Evolutionary conservation across 2,113 vertebrate genomes (phyloP), one percentile per base, ranked within the genome.

Genomic region (Onychostoma macrolepis): DNA sequence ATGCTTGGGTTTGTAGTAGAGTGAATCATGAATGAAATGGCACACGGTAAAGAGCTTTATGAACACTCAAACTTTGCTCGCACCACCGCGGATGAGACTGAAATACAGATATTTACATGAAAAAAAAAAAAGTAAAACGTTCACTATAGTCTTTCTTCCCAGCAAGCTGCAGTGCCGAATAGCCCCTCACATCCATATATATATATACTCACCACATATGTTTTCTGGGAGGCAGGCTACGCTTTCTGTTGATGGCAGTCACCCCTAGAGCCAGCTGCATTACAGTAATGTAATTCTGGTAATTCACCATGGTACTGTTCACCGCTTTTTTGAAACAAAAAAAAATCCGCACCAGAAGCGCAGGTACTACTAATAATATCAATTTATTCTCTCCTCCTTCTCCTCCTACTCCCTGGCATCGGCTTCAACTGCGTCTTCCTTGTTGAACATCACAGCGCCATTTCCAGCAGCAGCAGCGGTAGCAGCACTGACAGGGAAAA

Each of bases 231-330:
- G 97, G 98, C 95, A 99, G 96, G 89, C 97, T 96, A 93, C 96
- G 97, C 93, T 97, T 96, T 96, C 97, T 96, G 97, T 99, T 99
- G 95, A 94, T 96, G 94, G 98, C 97, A 94, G 97, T 98, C 96
- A 99, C 97, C 95, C 97, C 98, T 94, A 99, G 95, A 95, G 98
- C 97, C 96, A 99, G 97, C 96, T 99, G 97, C 97, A 99, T 96
- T 94, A 99, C 97, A 95, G 97, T 99, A 95, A 99, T 97, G 96
- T 99, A 99, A 95, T 99, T 97, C 97, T 99, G 97, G 94, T 99
- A 99, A 96, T 98, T 98, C 97, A 99, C 97, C 96, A 96, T 97
- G 96, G 94, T 96, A 95, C 92, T 93, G 92, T 94, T 96, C 96
- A 95, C 96, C 96, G 95, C 96, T 95, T 95, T 96, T 94, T 91